Evolutionary conservation across 92 coral and sea anemone species (phyloP).

Genomic region (Palythoa grandis): DNA sequence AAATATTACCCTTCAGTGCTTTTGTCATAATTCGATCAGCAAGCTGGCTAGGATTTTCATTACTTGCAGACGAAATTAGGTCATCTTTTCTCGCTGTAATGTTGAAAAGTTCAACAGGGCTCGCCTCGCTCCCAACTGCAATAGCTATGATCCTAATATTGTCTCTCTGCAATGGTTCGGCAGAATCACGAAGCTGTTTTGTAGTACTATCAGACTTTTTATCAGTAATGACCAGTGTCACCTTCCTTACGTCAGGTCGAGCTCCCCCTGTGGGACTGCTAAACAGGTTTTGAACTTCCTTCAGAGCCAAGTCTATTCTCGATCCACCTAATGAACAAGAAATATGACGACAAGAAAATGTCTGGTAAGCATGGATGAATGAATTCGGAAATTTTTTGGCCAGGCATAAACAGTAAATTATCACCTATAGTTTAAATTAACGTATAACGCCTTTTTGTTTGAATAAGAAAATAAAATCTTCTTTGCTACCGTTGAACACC

Average conservation of each 20-base stretch:
- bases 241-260: conserved; percentile 52
- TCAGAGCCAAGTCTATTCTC: conserved; percentile 55
- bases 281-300: conserved; percentile 48
- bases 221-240: conserved; percentile 48
- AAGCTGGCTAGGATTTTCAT: conserved; percentile 13
- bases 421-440: too few species aligned
- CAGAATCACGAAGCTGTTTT: conserved; percentile 37
- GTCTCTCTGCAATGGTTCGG: conserved; percentile 31
- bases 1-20: conserved; percentile 17
- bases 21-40: conserved; percentile 1
- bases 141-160: conserved; percentile 43
- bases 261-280: conserved; percentile 43
- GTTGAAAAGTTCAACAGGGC: conserved; percentile 1
- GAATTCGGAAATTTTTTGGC: too few species aligned
- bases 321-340: conserved; percentile 28
- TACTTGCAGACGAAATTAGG: conserved; percentile 1
- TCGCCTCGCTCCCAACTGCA: conserved; percentile 35
- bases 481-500: too few species aligned
- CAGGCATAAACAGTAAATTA: too few species aligned
- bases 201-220: conserved; percentile 43
- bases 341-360: neutral
- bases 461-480: too few species aligned
- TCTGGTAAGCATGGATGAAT: too few species aligned
- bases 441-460: too few species aligned
- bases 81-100: conserved; percentile 18